Base-by-base conservation (phyloP, 2,888 invertebrate species). In the Syrphus vitripennis region DNA sequence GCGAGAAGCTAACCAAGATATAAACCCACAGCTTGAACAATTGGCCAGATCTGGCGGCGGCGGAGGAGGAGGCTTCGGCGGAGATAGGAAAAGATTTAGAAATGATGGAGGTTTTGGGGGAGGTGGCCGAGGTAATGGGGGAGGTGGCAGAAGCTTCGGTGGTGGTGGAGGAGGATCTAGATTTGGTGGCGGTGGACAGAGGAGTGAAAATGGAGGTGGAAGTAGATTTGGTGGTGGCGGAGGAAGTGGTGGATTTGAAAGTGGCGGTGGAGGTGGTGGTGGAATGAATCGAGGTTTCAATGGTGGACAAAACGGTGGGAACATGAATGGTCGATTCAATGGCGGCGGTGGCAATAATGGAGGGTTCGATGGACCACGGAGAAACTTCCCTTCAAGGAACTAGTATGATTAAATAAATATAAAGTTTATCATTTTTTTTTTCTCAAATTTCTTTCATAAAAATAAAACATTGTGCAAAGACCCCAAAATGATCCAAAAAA, bases 1-100 rank as follows among this genome's bases (percentile, higher is more conserved):
- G 63, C 94, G 95, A 88, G 98, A 98, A 93, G 98, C 98, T 57
- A 97, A 98, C 89, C 97, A 97, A 93, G 95, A 95, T 82, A 94
- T 98, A 55, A 97, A 97, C 91, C 97, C 97, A 9, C 97, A 97
- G 91, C 93, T 98, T 48, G 94, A 95, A 88, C 95, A 96, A 88
- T 94, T 97, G 93, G 96, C 96, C 1, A 94, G 94, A 80, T 94
- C 95, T 87, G 90, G 91, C 6, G 93, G 88, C 19, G 90, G 91
- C 6, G 93, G 88, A 19, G 71, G 88, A 19, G 71, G 88, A 61
- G 82, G 87, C 2, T 77, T 78, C 55, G 63, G 69, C 19, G 71
- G 72, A 3, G 84, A 83, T 19, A 77, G 84, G 6, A 82, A 86
- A 24, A 75, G 88, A 24, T 88, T 88, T 67, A 69, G 79, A 67